A percentile compares a stretch with the other conserved stretches of the same genome.
Evolutionary conservation across 2,113 vertebrate genomes (phyloP).

Genomic region (Octodon degus): DNA sequence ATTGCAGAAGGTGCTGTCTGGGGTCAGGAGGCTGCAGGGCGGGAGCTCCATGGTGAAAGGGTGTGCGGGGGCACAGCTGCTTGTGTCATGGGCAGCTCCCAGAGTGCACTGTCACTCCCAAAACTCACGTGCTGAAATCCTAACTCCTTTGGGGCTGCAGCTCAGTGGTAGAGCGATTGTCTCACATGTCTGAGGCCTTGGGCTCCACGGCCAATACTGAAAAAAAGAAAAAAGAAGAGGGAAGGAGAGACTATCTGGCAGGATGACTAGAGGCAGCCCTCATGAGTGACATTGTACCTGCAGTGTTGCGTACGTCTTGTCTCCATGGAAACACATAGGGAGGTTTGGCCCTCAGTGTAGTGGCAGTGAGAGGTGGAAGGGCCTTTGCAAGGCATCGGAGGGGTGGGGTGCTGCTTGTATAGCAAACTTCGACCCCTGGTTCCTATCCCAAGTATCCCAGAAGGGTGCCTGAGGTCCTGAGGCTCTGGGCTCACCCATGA

Average conservation of each 20-base stretch:
- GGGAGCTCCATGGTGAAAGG: background rate
- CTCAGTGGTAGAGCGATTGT: background rate
- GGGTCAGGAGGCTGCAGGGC: background rate
- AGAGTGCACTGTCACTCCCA: background rate
- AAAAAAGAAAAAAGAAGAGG: background rate
- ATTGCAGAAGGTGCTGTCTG: background rate
- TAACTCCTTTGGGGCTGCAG: background rate
- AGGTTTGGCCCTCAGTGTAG: background rate
- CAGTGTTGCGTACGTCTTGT: fast-evolving
- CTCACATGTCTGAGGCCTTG: background rate
- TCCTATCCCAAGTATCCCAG: background rate
- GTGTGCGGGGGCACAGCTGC: background rate
- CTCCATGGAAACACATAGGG: background rate
- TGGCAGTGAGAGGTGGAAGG: background rate
- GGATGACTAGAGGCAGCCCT: background rate
- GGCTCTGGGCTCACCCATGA: background rate
- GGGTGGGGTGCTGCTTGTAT: background rate
- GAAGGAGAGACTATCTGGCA: background rate
- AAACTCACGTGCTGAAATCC: too few species aligned
- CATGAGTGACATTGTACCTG: background rate
- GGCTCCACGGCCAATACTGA: background rate
- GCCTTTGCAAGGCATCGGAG: background rate
- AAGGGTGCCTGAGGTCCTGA: background rate
- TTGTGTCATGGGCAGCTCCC: background rate
- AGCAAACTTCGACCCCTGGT: background rate